Base-by-base conservation (phyloP, 2,888 invertebrate species). In the Mycalesis mineus region DNA sequence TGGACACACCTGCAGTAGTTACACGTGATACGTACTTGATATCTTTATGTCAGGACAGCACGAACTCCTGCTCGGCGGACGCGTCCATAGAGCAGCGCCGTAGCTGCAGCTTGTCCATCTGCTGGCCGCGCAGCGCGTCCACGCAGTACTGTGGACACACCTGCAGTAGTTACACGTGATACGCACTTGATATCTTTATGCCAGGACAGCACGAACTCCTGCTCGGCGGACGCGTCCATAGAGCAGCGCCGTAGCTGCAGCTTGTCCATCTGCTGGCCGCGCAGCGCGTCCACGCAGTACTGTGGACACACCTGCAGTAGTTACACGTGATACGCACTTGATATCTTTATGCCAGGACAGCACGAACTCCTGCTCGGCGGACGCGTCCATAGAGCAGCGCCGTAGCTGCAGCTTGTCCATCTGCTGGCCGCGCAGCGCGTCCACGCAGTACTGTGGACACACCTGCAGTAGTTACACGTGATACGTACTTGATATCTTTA, bases 311-410 rank as follows among this genome's bases (percentile, higher is more conserved):
- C 92, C 37, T n/a, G n/a, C n/a, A n/a, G n/a, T n/a, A n/a, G n/a
- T n/a, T n/a, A n/a, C n/a, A n/a, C n/a, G n/a, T n/a, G n/a, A n/a
- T n/a, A n/a, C n/a, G n/a, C n/a, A n/a, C 89, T 70, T 82, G 61
- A 97, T 91, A 73, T 97, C 97, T 81, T 94, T 94, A 69, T 95
- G 95, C 96, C 96, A 97, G 0, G 95, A 92, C 48, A 95, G 73
- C 0, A 90, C 75, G 77, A 95, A 95, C 50, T 91, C 82, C 74
- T 95, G 94, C 68, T 95, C 95, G 0, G 89, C 91, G 7, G 72
- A 84, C 0, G 61, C 29, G 0, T 55, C 9, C 3, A 50, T 53
- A 1, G 52, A 47, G 61, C 86, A 86, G 0, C 62, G 50, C n/a
- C n/a, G n/a, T n/a, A n/a, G n/a, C n/a, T n/a, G n/a, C n/a, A n/a